Conservation (phyloP, 2,888 invertebrate genomes). For the Leptinotarsa peninsularis region DNA sequence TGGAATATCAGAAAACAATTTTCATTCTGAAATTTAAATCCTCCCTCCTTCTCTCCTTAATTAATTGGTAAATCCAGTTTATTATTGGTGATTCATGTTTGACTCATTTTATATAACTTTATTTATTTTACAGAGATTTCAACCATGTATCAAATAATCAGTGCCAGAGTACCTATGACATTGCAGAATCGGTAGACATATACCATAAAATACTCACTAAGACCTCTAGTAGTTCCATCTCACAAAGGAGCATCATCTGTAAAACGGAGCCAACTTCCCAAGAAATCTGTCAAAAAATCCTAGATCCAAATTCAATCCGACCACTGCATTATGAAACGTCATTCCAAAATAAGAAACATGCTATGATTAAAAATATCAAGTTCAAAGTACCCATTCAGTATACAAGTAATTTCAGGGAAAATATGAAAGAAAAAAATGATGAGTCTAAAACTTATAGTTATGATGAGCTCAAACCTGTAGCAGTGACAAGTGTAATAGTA, state of each 20-base stretch:
- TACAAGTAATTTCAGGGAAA: conserved; percentile 54
- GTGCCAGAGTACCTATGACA: conserved; percentile 56
- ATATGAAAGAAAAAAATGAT: conserved; percentile 27
- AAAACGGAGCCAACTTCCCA: conserved; percentile 52
- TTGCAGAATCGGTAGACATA: conserved; percentile 61
- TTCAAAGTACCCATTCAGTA: conserved; percentile 65
- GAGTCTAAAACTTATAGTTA: conserved; percentile 44
- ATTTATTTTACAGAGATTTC: conserved; percentile 57
- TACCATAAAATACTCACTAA: conserved; percentile 61
- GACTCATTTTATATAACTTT: background rate
- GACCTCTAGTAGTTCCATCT: conserved; percentile 54
- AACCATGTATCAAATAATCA: conserved; percentile 55
- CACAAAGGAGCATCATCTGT: conserved; percentile 45
- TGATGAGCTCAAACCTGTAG: conserved; percentile 50
- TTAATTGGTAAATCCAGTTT: no score
- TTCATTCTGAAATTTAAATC: background rate
- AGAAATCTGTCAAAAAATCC: conserved; percentile 56
- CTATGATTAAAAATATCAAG: conserved; percentile 65
- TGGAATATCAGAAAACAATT: background rate
- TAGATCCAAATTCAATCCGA: conserved; percentile 49
- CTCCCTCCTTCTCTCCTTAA: no score
- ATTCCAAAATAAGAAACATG: conserved; percentile 61
- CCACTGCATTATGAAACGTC: conserved; percentile 62
- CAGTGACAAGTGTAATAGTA: conserved; percentile 59
- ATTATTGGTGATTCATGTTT: no score